Base-by-base conservation (phyloP, 1,140 invertebrate genomes). In the Drosophila ironensis region DNA sequence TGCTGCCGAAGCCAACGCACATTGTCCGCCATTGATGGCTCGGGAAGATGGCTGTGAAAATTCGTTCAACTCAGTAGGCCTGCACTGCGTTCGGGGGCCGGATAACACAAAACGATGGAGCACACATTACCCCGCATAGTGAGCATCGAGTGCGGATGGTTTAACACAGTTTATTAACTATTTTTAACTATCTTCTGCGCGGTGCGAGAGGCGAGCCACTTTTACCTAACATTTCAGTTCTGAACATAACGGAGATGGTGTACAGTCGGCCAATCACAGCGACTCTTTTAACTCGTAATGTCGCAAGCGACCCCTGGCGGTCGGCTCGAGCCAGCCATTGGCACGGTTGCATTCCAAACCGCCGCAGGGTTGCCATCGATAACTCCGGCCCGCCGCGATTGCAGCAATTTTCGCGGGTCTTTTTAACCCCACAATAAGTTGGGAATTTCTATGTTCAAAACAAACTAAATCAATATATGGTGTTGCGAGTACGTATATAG, bases 11-110 rank as follows among this genome's bases (percentile, higher is more conserved):
- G 80, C 80, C 80, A 86, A 86, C 80, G 81, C 80, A 87, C 80
- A 86, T 86, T 86, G 80, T 87, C 80, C 80, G 80, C 80, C 80
- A 86, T 86, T 86, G 86, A 84, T 72, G 75, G 72, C 74, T n/a
- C n/a, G n/a, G n/a, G n/a, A n/a, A n/a, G n/a, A n/a, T n/a, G n/a
- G 48, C 38, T 14, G 61, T 68, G 61, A 84, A 86, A 80, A 75
- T 80, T 80, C 67, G 33, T 24, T 40, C 6, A 9, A 6, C 19
- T 38, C 37, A 9, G 25, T 59, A 41, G 16, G 30, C 27, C n/a
- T n/a, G 24, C 20, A n/a, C 22, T 24, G 12, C 6, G 4, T n/a
- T 59, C 38, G 19, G 11, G 25, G 44, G 24, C 67, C 28, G 30
- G 51, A 50, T 20, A 42, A 54, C 24, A 42, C 47, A 28, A 40